Evolutionary conservation across 30 jellyfish, hydroid and myxozoan genomes (phyloP).

Genomic region (Hydractinia echinata): DNA sequence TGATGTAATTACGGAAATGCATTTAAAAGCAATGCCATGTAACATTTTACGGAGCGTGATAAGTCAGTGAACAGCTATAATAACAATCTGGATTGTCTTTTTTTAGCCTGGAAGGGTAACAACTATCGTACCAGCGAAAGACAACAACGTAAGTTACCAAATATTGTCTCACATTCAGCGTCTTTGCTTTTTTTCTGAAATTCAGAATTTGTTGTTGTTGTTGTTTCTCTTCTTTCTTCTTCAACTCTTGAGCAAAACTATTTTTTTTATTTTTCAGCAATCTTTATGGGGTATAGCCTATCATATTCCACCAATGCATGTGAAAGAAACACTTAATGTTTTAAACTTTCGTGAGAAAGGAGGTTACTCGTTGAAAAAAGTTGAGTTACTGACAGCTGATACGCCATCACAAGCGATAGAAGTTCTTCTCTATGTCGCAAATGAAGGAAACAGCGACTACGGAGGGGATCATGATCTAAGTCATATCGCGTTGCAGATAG

Average conservation of each 20-base stretch:
- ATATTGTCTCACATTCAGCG: neutral
- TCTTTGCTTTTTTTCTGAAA: neutral
- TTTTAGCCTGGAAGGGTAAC: slow-evolving; percentile 18
- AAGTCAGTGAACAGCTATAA: too few relatives aligned
- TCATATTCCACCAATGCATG: slow-evolving; percentile 51
- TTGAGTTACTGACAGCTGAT: slow-evolving; percentile 53
- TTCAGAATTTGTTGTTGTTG: neutral
- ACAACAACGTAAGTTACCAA: neutral
- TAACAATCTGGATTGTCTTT: neutral
- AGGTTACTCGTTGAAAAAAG: slow-evolving; percentile 73
- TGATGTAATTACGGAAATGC: too few relatives aligned
- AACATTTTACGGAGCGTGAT: too few relatives aligned
- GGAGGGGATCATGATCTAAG: slow-evolving; percentile 81
- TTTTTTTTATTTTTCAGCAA: slow-evolving; percentile 41
- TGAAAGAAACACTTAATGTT: slow-evolving; percentile 68
- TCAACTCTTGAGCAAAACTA: neutral
- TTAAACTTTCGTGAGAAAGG: slow-evolving; percentile 92
- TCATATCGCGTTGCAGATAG: slow-evolving; percentile 74
- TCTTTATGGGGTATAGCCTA: slow-evolving; percentile 90
- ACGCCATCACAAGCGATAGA: slow-evolving; percentile 18
- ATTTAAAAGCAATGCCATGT: too few relatives aligned
- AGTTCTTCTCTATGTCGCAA: slow-evolving; percentile 77
- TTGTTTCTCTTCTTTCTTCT: neutral
- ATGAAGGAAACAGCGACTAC: slow-evolving; percentile 51
- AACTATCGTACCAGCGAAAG: slow-evolving; percentile 1